phyloP scores from a whole-genome alignment of 1,140 invertebrate genomes.

The Helicoverpa armigera region DNA sequence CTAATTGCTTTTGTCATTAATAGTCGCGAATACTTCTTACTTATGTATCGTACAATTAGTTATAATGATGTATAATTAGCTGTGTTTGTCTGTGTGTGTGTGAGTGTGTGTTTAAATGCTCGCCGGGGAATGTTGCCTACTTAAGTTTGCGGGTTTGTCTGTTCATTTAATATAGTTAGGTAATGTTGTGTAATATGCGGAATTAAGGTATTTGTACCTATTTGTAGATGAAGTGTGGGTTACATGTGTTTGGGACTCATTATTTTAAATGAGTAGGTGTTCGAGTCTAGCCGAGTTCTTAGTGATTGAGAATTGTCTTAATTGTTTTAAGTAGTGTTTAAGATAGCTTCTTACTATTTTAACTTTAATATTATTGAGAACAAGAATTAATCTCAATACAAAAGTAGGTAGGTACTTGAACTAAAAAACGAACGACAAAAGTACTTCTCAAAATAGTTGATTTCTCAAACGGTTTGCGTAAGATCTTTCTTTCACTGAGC shows the following conservation, averaged over 20 bases:
- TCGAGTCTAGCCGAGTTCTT: neutral
- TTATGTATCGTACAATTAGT: constrained; percentile 84
- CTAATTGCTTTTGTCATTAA: constrained; percentile 86
- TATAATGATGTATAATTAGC: constrained; percentile 85
- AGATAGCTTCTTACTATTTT: too few relatives aligned
- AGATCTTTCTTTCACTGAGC: too few relatives aligned
- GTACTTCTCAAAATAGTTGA: too few relatives aligned
- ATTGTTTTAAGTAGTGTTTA: too few relatives aligned
- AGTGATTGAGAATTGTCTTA: neutral
- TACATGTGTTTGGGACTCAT: neutral
- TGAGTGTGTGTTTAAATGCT: constrained; percentile 53
- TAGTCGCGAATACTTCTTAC: constrained; percentile 85
- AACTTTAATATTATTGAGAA: too few relatives aligned
- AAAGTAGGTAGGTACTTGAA: too few relatives aligned
- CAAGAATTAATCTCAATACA: too few relatives aligned
- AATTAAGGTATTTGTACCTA: constrained; percentile 21
- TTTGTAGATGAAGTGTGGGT: neutral
- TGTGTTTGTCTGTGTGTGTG: constrained; percentile 62
- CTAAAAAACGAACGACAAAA: too few relatives aligned
- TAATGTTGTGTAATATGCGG: constrained; percentile 20
- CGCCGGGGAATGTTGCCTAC: constrained; percentile 33
- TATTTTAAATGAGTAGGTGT: neutral
- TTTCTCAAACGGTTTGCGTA: too few relatives aligned
- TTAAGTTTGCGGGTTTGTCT: constrained; percentile 27
- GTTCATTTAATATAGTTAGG: constrained; percentile 8